Evolutionary conservation across 2,113 vertebrate genomes (phyloP), one percentile per base, ranked within the genome.

Genomic region (Lophotis ruficrista): DNA sequence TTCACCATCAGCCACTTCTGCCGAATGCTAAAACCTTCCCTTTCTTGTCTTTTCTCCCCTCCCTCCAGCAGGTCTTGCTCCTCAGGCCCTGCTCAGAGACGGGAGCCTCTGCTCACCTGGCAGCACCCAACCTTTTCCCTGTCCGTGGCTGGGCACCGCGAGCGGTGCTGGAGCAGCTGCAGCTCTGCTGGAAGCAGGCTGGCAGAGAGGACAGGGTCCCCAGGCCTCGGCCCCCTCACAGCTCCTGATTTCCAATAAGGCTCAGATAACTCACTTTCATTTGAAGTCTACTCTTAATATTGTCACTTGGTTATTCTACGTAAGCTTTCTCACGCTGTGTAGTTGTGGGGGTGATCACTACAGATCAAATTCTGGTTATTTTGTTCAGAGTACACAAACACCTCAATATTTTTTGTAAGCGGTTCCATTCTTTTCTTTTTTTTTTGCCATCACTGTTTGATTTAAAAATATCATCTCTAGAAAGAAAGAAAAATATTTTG

Each of bases 171-270:
- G 14, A 30, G 37, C 1, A 1, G 35, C 60, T 69, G 60, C 66
- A 89, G n/a, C 66, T 53, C 66, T 75, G 66, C 62, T 19, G 10
- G 5, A 11, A 71, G 43, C 41, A 38, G 57, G 16, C 0, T 5
- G 57, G 41, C 47, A 45, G 61, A n/a, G 47, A 33, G 51, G n/a
- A 71, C 4, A 10, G 62, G 9, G 58, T 14, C 22, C 38, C 24
- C 41, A 28, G 43, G 2, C 4, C 12, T 16, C 1, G 0, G 13
- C 4, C 24, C 30, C 27, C 4, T 17, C 14, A 0, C 54, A 61
- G 35, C 14, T 71, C 24, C 54, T 25, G 9, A 18, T 60, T 51
- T 48, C 35, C 50, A 28, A 1, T 35, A 54, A 4, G 38, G 57
- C 24, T 60, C 66, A 50, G 6, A 7, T 14, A 51, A 48, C n/a